Evolutionary conservation across 2,113 vertebrate species (phyloP), one percentile per base, ranked within the genome.

Genomic region (Callopanchax toddi): DNA sequence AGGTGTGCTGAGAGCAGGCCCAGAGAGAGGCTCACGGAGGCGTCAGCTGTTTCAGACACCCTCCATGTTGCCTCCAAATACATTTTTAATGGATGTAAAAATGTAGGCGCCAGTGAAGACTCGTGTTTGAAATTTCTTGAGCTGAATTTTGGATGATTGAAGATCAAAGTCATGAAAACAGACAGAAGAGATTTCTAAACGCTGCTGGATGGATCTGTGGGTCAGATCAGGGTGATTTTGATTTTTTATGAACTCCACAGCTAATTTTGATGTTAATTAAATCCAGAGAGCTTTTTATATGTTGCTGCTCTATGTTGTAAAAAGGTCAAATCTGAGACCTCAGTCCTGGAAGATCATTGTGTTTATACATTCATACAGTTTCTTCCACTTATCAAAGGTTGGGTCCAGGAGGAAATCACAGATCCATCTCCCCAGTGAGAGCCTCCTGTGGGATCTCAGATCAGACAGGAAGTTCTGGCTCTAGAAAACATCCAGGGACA

Each of bases 61-160:
- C 61, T 68, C 23, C 32, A 11, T 57, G 36, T 53, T 45, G 4
- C 29, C 23, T 72, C 45, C 4, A 48, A 60, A 67, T 79, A 51
- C 0, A 59, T 52, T 62, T 74, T 73, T 74, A 62, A 77, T 71
- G 32, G 60, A 64, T 16, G 36, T 58, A 16, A 67, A 56, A 56
- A 34, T 54, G 15, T 45, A 21, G 63, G 39, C 39, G 26, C 17
- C 39, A 37, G 29, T 26, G 5, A 59, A 34, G 25, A 45, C 25
- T 49, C 5, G n/a, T 53, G n/a, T 52, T 45, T 36, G 11, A 11
- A 36, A 36, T 53, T n/a, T 53, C n/a, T 51, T n/a, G 1, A 61
- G 21, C 20, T 15, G 13, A 39, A 54, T 53, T 60, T 61, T 37
- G 42, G 78, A 55, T 48, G 10, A 54, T 49, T 52, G 12, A 29